Evolutionary conservation across 2,888 invertebrate genomes (phyloP).

Genomic region (Drosophila niveifrons): DNA sequence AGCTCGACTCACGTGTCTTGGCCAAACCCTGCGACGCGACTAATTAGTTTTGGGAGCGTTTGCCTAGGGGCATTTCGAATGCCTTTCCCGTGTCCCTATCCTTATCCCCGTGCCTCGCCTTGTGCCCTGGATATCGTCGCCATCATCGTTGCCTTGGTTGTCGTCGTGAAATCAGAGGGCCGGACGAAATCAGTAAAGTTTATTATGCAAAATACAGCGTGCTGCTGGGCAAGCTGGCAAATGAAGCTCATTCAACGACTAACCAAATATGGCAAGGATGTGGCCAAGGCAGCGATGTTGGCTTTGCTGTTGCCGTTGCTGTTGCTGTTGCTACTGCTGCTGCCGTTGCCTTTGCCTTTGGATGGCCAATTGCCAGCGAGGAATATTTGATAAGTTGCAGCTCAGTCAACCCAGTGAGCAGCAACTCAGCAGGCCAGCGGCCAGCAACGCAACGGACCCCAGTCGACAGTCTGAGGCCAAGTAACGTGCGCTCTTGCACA

Average conservation of each 20-base stretch:
- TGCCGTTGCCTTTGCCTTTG: constrained; percentile 27
- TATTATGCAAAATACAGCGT: constrained; percentile 81
- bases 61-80: constrained; percentile 49
- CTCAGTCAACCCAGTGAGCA: constrained; percentile 34
- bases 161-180: constrained; percentile 31
- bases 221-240: constrained; percentile 61
- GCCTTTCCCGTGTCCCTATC: not conserved
- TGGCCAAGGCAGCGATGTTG: constrained; percentile 71
- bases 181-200: constrained; percentile 59
- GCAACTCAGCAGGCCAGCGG: constrained; percentile 14
- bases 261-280: constrained; percentile 74
- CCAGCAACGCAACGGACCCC: constrained; percentile 8
- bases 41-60: constrained; percentile 77
- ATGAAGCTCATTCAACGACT: constrained; percentile 79
- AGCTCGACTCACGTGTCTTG: constrained; percentile 72
- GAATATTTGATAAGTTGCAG: constrained; percentile 80
- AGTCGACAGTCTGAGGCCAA: constrained; percentile 40
- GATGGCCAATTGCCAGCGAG: constrained; percentile 79
- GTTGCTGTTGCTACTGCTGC: not conserved
- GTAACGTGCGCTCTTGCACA: constrained; percentile 49
- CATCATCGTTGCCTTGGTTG: constrained; percentile 8
- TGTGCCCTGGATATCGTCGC: constrained; percentile 32
- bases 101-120: not conserved
- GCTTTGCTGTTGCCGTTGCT: constrained; percentile 30
- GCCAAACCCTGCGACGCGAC: constrained; percentile 50